Conservation (phyloP, 2,888 invertebrate genomes). For the Hemaris fuciformis region DNA sequence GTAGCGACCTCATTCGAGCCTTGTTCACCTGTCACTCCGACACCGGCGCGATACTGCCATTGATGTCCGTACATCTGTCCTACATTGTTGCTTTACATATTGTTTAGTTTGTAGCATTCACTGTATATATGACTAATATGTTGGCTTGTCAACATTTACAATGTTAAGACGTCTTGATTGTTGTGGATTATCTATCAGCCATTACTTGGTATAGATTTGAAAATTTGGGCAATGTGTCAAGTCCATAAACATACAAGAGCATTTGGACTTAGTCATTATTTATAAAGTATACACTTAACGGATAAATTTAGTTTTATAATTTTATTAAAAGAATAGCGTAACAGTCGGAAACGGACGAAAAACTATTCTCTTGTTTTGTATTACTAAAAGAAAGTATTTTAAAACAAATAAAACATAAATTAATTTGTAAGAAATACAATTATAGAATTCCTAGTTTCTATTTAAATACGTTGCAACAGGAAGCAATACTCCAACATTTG, state of each 20-base stretch:
- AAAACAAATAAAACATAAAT: too few species aligned
- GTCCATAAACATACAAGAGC: background rate
- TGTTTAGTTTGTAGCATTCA: background rate
- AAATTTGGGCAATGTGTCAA: background rate
- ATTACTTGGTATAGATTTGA: background rate
- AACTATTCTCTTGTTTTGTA: too few species aligned
- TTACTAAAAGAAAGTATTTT: too few species aligned
- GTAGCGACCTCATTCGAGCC: background rate
- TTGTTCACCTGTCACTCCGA: slow-evolving; percentile 2
- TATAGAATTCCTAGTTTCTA: too few species aligned
- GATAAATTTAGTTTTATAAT: too few species aligned
- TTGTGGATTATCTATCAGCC: background rate
- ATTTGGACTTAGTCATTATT: too few species aligned
- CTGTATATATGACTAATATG: background rate
- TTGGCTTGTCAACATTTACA: background rate
- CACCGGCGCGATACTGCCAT: background rate
- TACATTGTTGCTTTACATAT: slow-evolving; percentile 2
- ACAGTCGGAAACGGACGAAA: too few species aligned
- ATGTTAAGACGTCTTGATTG: background rate
- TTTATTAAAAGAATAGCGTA: too few species aligned
- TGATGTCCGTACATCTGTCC: background rate
- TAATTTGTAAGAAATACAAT: too few species aligned
- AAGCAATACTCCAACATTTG: background rate
- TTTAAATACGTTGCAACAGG: background rate
- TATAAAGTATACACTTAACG: too few species aligned